phyloP scores from a whole-genome alignment of 2,113 vertebrate genomes.

The Heliornis fulica region DNA sequence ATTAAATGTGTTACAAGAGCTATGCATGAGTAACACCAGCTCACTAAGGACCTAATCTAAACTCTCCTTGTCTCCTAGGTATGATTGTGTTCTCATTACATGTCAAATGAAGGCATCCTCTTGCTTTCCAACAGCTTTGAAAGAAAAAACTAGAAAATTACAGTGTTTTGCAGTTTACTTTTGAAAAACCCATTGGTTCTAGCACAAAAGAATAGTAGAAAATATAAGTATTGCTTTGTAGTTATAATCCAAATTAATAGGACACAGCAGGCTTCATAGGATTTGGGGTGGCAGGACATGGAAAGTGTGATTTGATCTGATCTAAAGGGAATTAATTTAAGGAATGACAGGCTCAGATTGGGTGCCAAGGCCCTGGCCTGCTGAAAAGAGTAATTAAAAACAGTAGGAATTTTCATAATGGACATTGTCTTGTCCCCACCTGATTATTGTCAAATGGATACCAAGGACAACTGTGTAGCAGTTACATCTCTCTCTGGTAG shows the following conservation, averaged over 20 bases:
- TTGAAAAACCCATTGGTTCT: not conserved
- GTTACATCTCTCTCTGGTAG: not conserved
- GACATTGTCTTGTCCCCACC: rapidly evolving
- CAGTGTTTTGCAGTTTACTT: not conserved
- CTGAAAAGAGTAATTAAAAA: not conserved
- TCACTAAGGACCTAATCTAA: not conserved
- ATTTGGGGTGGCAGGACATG: not conserved
- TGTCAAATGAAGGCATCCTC: not conserved
- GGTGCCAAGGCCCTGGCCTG: not conserved
- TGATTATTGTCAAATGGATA: not conserved
- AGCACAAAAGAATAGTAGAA: not conserved
- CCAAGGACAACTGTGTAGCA: not conserved
- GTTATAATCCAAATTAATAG: not conserved
- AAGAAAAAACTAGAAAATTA: not conserved
- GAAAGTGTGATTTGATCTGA: not conserved
- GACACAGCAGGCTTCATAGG: not conserved
- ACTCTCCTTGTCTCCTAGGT: not conserved
- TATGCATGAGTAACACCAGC: not conserved
- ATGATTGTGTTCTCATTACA: not conserved
- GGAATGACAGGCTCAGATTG: not conserved
- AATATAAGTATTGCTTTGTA: not conserved
- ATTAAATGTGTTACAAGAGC: not conserved
- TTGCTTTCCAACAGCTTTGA: not conserved
- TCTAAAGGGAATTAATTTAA: not conserved
- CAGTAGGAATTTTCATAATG: not conserved